phyloP scores from a whole-genome alignment of 92 coral and sea anemone genomes.

The Muricea muricata region DNA sequence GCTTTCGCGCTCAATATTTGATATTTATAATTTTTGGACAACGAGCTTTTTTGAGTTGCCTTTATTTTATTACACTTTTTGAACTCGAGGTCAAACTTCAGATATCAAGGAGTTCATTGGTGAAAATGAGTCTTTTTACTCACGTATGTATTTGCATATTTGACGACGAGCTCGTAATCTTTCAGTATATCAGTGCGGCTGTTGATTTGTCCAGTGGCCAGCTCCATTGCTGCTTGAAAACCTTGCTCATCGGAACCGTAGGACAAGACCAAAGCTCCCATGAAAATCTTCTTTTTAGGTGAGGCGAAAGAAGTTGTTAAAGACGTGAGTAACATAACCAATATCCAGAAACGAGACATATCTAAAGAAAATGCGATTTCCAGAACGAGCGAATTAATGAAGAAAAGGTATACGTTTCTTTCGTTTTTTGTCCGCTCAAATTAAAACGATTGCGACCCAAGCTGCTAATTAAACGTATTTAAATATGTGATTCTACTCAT shows the following conservation, averaged over 20 bases:
- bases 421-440: no score
- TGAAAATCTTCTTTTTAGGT: not conserved
- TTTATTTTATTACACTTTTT: no score
- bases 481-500: no score
- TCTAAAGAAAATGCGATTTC: not conserved
- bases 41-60: no score
- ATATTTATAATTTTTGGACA: no score
- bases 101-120: no score
- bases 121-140: not conserved
- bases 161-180: constrained; percentile 62
- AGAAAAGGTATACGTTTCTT: no score
- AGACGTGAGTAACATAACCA: not conserved
- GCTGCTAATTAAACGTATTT: not conserved
- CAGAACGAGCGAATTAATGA: no score
- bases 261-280: not conserved
- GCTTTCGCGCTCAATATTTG: no score
- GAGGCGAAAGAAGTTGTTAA: constrained; percentile 29
- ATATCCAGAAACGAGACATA: not conserved
- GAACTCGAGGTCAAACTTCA: no score
- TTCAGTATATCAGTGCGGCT: constrained; percentile 62
- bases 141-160: not conserved
- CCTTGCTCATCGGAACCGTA: constrained; percentile 46
- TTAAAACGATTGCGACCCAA: not conserved
- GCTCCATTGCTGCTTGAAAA: constrained; percentile 53
- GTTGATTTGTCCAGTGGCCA: constrained; percentile 72